These are phyloP conservation scores for Xenopus laevis DNA, from an alignment of 2,113 vertebrate genomes.

Conservation along the genomic window DNA sequence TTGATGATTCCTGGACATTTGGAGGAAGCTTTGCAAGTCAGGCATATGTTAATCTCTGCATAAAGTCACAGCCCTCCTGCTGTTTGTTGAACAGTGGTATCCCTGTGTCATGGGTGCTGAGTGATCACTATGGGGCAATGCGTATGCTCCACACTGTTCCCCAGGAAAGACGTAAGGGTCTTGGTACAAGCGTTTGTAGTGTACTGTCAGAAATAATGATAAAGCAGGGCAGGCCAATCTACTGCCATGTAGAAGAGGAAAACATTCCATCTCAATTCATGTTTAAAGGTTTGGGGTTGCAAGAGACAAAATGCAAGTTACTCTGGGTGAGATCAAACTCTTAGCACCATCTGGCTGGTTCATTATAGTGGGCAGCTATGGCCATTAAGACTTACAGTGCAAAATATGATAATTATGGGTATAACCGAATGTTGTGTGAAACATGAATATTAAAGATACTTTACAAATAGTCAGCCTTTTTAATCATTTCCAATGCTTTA, in stretches of 20 bases:
- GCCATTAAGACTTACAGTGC: too few species aligned
- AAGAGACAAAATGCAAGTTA: background rate
- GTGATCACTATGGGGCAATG: conserved; percentile 6
- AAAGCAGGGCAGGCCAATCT: background rate
- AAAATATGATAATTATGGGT: too few species aligned
- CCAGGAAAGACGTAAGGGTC: background rate
- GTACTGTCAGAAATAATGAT: background rate
- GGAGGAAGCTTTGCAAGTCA: background rate
- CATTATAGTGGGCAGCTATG: too few species aligned
- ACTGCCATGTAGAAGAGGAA: conserved; percentile 8
- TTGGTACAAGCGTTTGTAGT: background rate
- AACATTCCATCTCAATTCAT: conserved; percentile 3
- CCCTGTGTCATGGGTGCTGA: background rate
- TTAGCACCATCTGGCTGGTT: too few species aligned
- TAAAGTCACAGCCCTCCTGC: background rate
- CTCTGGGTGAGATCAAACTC: background rate
- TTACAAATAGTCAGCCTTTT: too few species aligned
- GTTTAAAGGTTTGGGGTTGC: background rate
- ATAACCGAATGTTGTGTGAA: too few species aligned
- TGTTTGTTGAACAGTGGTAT: background rate
- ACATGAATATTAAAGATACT: too few species aligned
- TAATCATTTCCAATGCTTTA: too few species aligned
- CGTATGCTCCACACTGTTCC: conserved; percentile 3
- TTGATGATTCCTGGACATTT: conserved; percentile 9
- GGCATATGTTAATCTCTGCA: background rate